A percentile compares a stretch with the other conserved stretches of the same genome.
phyloP scores from a whole-genome alignment of 92 coral and sea anemone species.

The Phymanthus crucifer region DNA sequence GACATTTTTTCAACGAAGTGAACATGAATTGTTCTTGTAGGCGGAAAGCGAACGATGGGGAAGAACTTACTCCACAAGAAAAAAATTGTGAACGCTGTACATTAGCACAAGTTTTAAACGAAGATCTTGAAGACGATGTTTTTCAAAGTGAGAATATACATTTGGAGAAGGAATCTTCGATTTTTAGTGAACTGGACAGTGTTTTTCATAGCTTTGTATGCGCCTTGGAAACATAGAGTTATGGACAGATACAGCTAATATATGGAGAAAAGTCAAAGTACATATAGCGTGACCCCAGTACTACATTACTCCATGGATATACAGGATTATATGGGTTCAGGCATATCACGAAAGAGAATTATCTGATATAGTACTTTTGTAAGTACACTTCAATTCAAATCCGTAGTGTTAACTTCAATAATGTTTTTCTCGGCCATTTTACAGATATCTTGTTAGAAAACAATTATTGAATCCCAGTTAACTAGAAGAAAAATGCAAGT shows the following conservation, averaged over 20 bases:
- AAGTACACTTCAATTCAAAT: not conserved
- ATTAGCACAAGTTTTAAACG: slow-evolving; percentile 42
- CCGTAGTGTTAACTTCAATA: not conserved
- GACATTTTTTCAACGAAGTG: slow-evolving; percentile 15
- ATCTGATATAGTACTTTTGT: slow-evolving; percentile 1
- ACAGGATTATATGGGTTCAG: not conserved
- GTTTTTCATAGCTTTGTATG: slow-evolving; percentile 93
- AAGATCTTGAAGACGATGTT: slow-evolving; percentile 68
- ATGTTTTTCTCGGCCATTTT: not conserved
- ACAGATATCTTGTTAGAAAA: not conserved
- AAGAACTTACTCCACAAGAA: slow-evolving; percentile 31
- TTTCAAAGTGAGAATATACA: slow-evolving; percentile 42
- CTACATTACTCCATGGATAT: not conserved
- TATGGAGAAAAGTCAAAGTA: not conserved
- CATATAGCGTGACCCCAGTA: not conserved
- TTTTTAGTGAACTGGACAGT: slow-evolving; percentile 83
- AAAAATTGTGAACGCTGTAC: slow-evolving; percentile 52
- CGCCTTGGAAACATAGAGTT: slow-evolving; percentile 80
- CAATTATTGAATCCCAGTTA: not conserved
- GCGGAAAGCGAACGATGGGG: slow-evolving; percentile 39
- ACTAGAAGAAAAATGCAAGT: not conserved
- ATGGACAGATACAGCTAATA: not conserved
- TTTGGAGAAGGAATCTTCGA: slow-evolving; percentile 49
- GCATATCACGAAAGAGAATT: not conserved
- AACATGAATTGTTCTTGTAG: slow-evolving; percentile 20